These are phyloP conservation scores for Desmophyllum pertusum DNA, from an alignment of 92 coral and sea anemone genomes.

Conservation along the genomic window DNA sequence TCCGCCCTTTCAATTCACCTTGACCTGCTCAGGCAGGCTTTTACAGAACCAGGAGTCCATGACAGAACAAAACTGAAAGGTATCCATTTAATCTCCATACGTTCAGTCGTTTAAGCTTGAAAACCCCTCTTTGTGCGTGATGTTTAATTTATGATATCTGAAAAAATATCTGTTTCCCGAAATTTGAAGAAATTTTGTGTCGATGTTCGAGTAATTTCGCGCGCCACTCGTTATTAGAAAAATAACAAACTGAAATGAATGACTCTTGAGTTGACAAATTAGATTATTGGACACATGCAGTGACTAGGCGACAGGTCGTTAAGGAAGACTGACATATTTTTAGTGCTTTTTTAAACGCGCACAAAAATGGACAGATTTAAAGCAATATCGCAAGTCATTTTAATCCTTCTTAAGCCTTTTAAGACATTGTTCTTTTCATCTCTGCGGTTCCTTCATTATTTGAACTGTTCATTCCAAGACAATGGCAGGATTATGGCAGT, in stretches of 20 bases:
- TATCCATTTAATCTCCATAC: not conserved
- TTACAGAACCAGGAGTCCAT: no score
- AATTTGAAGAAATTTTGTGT: not conserved
- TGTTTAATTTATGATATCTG: not conserved
- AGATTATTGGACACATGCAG: slow-evolving; percentile 3
- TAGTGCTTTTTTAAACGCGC: not conserved
- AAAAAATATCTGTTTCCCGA: slow-evolving; percentile 20
- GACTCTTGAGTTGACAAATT: not conserved
- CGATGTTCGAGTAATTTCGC: not conserved
- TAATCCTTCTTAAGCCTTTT: not conserved
- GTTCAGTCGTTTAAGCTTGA: not conserved
- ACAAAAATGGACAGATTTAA: slow-evolving; percentile 1
- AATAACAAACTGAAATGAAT: not conserved
- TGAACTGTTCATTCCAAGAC: slow-evolving; percentile 4
- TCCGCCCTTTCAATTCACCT: not conserved
- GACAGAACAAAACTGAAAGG: no score
- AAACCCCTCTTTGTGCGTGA: not conserved
- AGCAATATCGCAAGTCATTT: not conserved
- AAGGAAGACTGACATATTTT: not conserved
- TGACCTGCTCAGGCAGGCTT: not conserved
- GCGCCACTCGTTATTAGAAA: not conserved
- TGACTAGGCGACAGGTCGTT: not conserved
- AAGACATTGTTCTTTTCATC: not conserved
- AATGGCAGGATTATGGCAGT: slow-evolving; percentile 20
- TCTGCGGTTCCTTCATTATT: not conserved